These are phyloP conservation scores for Megaleporinus macrocephalus DNA, from an alignment of 2,113 vertebrate species.

Conservation along the genomic window DNA sequence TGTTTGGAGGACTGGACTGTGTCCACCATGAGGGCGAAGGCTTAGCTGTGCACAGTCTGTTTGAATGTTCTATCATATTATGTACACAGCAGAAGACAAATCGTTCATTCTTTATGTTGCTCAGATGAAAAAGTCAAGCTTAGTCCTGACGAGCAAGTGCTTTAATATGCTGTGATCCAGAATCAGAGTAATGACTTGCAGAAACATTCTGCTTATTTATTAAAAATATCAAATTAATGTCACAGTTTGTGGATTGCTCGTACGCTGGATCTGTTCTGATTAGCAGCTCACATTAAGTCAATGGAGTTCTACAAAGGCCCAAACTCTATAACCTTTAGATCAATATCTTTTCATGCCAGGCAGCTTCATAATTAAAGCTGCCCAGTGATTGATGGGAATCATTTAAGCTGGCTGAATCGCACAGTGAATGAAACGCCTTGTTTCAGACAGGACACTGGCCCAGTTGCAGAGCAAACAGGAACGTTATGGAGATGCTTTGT, in stretches of 20 bases:
- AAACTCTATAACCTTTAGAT: background rate
- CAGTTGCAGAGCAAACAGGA: background rate
- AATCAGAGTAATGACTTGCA: background rate
- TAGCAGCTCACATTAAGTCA: background rate
- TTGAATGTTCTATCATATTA: background rate
- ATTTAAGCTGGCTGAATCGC: background rate
- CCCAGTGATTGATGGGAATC: constrained; percentile 20
- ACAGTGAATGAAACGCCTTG: background rate
- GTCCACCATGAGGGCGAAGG: background rate
- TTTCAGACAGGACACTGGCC: background rate
- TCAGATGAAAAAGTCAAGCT: background rate
- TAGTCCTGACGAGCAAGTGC: background rate
- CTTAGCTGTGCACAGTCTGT: background rate
- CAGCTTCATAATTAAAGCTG: constrained; percentile 6
- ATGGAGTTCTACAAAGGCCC: background rate
- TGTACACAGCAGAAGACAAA: constrained; percentile 1
- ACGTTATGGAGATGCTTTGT: background rate
- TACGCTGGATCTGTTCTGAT: too few relatives aligned
- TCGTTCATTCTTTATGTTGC: background rate
- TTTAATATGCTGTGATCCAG: background rate
- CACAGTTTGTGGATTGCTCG: background rate
- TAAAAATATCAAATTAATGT: background rate
- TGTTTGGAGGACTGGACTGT: background rate
- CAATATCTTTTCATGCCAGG: background rate
- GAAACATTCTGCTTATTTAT: background rate